Conservation (phyloP, 2,797 vertebrate species). For the Rhinophrynus dorsalis region DNA sequence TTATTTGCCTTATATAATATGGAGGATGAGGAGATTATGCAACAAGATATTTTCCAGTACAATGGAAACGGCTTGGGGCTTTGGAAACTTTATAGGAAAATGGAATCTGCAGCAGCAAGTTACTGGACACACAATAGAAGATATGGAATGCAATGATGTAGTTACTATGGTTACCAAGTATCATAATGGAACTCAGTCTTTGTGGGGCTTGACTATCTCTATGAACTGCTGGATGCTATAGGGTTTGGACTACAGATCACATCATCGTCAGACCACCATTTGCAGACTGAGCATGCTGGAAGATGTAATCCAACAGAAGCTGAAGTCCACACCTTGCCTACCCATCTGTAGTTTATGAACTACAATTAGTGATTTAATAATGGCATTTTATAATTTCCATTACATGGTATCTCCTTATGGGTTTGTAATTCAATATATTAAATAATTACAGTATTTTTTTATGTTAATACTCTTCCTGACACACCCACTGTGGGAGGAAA, state of each 20-base stretch:
- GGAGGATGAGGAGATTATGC: conserved; percentile 23
- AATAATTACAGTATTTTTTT: too few species aligned
- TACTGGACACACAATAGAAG: conserved; percentile 26
- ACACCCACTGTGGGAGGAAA: too few species aligned
- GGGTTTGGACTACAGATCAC: background rate
- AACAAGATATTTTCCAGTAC: conserved; percentile 4
- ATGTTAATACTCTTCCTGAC: too few species aligned
- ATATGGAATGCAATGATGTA: background rate
- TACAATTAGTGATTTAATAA: too few species aligned
- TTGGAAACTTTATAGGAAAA: conserved; percentile 34
- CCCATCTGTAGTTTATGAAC: too few species aligned
- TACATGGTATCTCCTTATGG: too few species aligned
- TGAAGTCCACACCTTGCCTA: too few species aligned
- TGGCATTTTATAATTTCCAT: too few species aligned
- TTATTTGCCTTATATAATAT: conserved; percentile 14
- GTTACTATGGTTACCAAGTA: conserved; percentile 14
- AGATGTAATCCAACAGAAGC: too few species aligned
- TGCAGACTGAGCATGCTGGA: too few species aligned
- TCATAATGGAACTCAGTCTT: background rate
- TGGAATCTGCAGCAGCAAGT: background rate
- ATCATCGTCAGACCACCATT: too few species aligned
- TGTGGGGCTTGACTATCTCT: background rate
- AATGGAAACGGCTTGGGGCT: conserved; percentile 8
- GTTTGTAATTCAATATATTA: too few species aligned
- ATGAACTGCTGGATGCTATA: background rate